A percentile compares a stretch with the other conserved stretches of the same genome.
phyloP scores from a whole-genome alignment of 2,888 invertebrate genomes.

The Drosophila paramelanica region DNA sequence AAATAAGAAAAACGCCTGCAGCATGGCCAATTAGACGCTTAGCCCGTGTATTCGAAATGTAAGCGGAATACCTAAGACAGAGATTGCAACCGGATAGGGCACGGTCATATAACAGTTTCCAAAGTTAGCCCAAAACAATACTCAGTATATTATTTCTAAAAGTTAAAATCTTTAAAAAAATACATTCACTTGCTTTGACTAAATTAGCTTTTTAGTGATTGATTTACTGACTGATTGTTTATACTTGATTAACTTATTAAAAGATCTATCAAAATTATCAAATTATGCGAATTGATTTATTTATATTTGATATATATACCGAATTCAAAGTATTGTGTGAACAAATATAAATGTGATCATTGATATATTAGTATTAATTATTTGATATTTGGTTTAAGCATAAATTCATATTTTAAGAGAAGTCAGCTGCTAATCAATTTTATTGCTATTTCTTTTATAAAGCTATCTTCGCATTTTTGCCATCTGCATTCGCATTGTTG shows the following conservation, averaged over 20 bases:
- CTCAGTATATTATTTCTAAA: not conserved
- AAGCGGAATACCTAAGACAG: constrained; percentile 3
- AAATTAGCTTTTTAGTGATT: not conserved
- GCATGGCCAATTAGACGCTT: constrained; percentile 52
- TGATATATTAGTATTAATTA: too few relatives aligned
- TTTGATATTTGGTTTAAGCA: too few relatives aligned
- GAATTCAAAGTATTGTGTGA: too few relatives aligned
- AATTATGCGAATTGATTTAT: too few relatives aligned
- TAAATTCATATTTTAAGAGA: too few relatives aligned
- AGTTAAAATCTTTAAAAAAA: not conserved
- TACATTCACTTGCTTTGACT: not conserved
- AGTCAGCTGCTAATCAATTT: too few relatives aligned
- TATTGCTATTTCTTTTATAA: not conserved
- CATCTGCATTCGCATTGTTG: constrained; percentile 4
- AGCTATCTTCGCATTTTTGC: not conserved
- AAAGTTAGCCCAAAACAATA: not conserved
- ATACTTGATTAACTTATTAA: too few relatives aligned
- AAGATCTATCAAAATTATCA: too few relatives aligned
- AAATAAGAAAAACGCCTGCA: constrained; percentile 30
- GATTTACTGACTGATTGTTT: too few relatives aligned
- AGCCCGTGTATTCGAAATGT: not conserved
- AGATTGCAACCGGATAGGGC: constrained; percentile 2
- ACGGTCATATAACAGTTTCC: not conserved
- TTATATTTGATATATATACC: too few relatives aligned
- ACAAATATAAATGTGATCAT: too few relatives aligned